A percentile compares a stretch with the other conserved stretches of the same genome.
phyloP scores from a whole-genome alignment of 2,113 vertebrate species.

The Eubucco bourcierii region DNA sequence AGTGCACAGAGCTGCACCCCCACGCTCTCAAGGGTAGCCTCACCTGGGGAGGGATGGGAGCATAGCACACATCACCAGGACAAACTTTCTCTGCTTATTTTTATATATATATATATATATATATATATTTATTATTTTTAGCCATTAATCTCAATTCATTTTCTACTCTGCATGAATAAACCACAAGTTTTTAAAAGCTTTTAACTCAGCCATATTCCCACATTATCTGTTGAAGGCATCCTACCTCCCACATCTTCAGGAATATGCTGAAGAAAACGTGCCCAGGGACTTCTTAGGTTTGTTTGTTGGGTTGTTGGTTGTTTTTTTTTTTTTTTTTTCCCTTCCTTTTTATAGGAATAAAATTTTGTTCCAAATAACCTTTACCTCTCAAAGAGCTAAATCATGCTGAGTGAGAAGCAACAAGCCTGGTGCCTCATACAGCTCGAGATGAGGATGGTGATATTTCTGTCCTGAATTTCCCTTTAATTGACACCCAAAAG shows the following conservation, averaged over 20 bases:
- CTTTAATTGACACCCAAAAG: not conserved
- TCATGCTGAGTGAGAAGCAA: not conserved
- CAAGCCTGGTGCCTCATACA: rapidly evolving
- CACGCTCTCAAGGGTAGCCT: not conserved
- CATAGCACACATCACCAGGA: rapidly evolving
- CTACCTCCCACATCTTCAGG: not conserved
- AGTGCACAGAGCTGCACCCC: rapidly evolving
- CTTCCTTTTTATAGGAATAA: not conserved
- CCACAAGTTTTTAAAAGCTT: not conserved
- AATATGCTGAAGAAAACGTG: rapidly evolving
- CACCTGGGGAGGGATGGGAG: not conserved
- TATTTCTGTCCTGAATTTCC: not conserved
- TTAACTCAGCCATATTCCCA: not conserved
- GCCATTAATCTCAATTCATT: not conserved
- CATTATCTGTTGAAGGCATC: not conserved
- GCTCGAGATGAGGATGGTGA: not conserved
- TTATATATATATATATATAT: too few relatives aligned
- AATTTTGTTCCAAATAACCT: not conserved
- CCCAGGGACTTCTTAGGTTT: not conserved
- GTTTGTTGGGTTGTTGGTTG: too few relatives aligned
- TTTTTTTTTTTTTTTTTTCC: too few relatives aligned
- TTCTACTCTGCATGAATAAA: not conserved
- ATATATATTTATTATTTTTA: too few relatives aligned
- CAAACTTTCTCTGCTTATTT: not conserved
- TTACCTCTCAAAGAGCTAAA: not conserved